These are phyloP conservation scores for Zygothrica quintamaculata DNA, from an alignment of 2,888 invertebrate genomes.

Conservation along the genomic window DNA sequence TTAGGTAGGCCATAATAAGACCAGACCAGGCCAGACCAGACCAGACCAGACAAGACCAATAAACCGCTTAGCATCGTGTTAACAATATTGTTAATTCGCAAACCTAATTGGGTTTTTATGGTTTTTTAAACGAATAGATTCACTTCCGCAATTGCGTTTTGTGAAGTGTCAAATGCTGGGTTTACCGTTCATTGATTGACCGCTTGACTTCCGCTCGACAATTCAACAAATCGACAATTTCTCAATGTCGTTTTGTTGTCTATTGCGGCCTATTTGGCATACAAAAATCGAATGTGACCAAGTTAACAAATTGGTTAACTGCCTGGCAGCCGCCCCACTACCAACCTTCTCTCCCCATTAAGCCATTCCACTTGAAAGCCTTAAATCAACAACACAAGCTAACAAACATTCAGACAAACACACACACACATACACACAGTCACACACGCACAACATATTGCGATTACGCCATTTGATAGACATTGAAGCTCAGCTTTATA, in stretches of 20 bases:
- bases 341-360: not conserved
- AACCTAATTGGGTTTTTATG: slow-evolving; percentile 53
- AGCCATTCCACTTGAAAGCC: not conserved
- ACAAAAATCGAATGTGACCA: slow-evolving; percentile 67
- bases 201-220: slow-evolving; percentile 58
- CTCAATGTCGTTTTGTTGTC: slow-evolving; percentile 53
- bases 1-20: no score
- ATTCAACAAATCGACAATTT: no score
- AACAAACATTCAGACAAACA: no score
- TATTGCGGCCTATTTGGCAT: slow-evolving; percentile 46
- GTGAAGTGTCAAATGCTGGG: slow-evolving; percentile 52
- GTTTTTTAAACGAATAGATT: slow-evolving; percentile 1
- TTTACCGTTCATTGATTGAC: slow-evolving; percentile 49
- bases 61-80: no score
- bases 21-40: no score
- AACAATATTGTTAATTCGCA: slow-evolving; percentile 21
- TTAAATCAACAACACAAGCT: slow-evolving; percentile 53
- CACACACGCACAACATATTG: slow-evolving; percentile 1
- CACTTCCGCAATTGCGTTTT: slow-evolving; percentile 51
- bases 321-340: slow-evolving; percentile 5
- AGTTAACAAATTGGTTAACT: slow-evolving; percentile 70
- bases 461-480: slow-evolving; percentile 67
- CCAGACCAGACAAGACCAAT: no score
- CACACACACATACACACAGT: slow-evolving; percentile 24
- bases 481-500: slow-evolving; percentile 33